Evolutionary conservation across 1,140 invertebrate genomes (phyloP).

Genomic region (Rhyzopertha dominica): DNA sequence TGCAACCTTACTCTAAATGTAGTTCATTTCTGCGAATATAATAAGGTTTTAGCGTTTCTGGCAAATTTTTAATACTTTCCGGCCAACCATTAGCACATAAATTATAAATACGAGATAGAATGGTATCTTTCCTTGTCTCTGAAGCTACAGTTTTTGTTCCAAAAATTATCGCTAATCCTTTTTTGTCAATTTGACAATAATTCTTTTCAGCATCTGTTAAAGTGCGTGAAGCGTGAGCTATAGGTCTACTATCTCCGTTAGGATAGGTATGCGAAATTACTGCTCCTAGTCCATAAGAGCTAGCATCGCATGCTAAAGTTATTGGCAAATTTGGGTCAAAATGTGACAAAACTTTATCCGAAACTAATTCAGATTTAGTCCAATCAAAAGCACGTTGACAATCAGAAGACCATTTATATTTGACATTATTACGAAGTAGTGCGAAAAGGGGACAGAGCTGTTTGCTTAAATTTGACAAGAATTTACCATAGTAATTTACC

Average conservation of each 20-base stretch:
- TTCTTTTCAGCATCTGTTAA: constrained; percentile 46
- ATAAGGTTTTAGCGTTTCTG: constrained; percentile 13
- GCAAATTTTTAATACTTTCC: no score
- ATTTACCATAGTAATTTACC: no score
- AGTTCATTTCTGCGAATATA: constrained; percentile 23
- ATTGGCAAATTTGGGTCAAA: constrained; percentile 29
- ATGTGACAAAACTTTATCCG: constrained; percentile 26
- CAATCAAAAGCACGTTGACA: constrained; percentile 27
- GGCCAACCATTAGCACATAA: no score
- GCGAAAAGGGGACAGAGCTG: constrained; percentile 36
- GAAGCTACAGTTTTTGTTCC: constrained; percentile 44
- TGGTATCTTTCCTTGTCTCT: constrained; percentile 15
- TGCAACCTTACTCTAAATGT: constrained; percentile 24
- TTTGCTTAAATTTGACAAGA: no score
- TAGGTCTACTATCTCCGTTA: constrained; percentile 41
- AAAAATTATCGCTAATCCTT: constrained; percentile 51
- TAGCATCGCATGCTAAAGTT: constrained; percentile 31
- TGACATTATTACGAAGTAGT: constrained; percentile 40
- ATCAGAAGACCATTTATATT: constrained; percentile 33
- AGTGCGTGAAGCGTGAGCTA: constrained; percentile 47
- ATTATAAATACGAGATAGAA: no score
- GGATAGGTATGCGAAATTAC: constrained; percentile 24
- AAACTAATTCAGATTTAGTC: constrained; percentile 32
- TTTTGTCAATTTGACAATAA: constrained; percentile 52
- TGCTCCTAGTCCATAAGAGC: constrained; percentile 27